Evolutionary conservation across 2,113 vertebrate species (phyloP).

Genomic region (Penelope pileata): DNA sequence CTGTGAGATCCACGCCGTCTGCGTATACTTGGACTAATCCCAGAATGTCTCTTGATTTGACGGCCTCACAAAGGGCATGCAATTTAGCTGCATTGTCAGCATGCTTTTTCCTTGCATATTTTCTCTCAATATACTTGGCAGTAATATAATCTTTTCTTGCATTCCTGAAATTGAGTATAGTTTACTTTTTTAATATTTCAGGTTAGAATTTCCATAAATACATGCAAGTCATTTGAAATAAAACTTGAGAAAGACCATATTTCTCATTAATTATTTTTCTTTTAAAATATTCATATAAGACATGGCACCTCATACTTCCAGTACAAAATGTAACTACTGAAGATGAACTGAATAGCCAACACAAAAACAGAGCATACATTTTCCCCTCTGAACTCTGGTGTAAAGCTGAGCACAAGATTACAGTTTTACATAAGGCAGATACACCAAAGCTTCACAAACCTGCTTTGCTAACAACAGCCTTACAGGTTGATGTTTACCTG

Average conservation of each 20-base stretch:
- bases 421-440: not conserved
- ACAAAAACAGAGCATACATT: rapidly evolving
- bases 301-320: not conserved
- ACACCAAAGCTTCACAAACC: not conserved
- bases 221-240: not conserved
- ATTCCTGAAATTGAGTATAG: slow-evolving; percentile 81
- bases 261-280: not conserved
- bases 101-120: slow-evolving; percentile 82
- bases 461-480: not conserved
- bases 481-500: not conserved
- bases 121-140: slow-evolving; percentile 94
- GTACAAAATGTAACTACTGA: not conserved
- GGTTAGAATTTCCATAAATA: slow-evolving; percentile 22
- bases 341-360: not conserved
- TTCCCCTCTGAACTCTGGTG: not conserved
- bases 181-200: not conserved
- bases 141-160: slow-evolving; percentile 95
- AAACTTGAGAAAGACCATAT: not conserved
- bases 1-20: slow-evolving; percentile 91
- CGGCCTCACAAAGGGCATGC: slow-evolving; percentile 86
- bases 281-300: not conserved
- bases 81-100: slow-evolving; percentile 77
- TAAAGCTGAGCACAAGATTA: not conserved
- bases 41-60: slow-evolving; percentile 88
- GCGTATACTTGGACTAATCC: slow-evolving; percentile 91